Base-by-base conservation (phyloP, 1,140 invertebrate genomes). In the Pseudomyrmex dendroicus region DNA sequence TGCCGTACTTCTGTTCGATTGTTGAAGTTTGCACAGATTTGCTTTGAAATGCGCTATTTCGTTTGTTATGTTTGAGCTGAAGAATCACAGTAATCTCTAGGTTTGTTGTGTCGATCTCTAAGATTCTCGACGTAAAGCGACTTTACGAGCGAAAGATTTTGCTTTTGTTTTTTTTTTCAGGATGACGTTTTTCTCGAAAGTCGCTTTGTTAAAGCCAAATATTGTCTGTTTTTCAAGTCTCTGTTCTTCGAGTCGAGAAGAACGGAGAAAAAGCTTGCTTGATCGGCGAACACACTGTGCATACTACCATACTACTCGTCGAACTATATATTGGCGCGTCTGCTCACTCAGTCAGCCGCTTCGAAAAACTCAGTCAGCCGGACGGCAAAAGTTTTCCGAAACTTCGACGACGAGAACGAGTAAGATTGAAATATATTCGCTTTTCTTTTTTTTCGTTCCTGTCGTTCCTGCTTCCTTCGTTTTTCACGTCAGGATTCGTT, bases 351-450 rank as follows among this genome's bases (percentile, higher is more conserved):
- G 64, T 25, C 22, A 56, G 12, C 57, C 73, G 72, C 73, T 84
- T 86, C 12, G 86, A 87, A 87, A 86, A 87, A 87, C 85, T 84
- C 86, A 87, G 85, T 84, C 82, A 87, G 73, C 86, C 68, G 85
- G 85, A 86, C 35, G 35, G 84, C 86, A 78, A 89, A 89, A 89
- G 86, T 89, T 89, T 85, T 17, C 20, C 73, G 52, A 89, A 80
- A 89, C 73, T 85, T 20, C 76, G 44, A 35, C 17, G 44, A 66
- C 67, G 56, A 57, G 54, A 85, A 88, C 78, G 48, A 59, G 66
- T 61, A 73, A 85, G 86, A 89, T 89, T 89, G 86, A 87, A 87
- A 90, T 89, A 87, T 76, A 82, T 82, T 82, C 13, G 57, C 63
- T 59, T 62, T 48, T 77, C 50, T 73, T 50, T 44, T 44, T 56